A percentile compares a stretch with the other conserved stretches of the same genome.
Conservation (phyloP, 1,140 invertebrate genomes). For the Trichonephila inaurata region DNA sequence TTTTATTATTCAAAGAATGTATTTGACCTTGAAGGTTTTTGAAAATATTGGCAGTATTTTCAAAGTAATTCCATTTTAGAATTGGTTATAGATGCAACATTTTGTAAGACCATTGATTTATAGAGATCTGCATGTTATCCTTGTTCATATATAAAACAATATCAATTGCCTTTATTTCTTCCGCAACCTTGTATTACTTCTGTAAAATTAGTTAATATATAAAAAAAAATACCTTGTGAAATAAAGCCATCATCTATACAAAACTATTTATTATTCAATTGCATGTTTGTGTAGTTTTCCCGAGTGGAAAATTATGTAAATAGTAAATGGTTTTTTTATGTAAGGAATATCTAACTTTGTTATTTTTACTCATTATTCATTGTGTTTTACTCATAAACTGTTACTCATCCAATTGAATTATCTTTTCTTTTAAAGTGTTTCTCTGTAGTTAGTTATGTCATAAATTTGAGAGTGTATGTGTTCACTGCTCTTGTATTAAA, state of each 20-base stretch:
- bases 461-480: not conserved
- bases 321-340: not conserved
- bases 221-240: not conserved
- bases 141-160: too few relatives aligned
- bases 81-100: too few relatives aligned
- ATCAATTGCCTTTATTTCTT: too few relatives aligned
- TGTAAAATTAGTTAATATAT: too few relatives aligned
- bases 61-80: too few relatives aligned
- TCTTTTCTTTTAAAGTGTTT: not conserved
- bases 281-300: not conserved
- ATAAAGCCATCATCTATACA: not conserved
- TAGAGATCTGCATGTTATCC: too few relatives aligned
- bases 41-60: too few relatives aligned
- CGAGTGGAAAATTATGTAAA: not conserved
- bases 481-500: constrained; percentile 20
- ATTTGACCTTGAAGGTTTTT: too few relatives aligned
- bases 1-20: too few relatives aligned
- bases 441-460: not conserved
- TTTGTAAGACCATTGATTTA: too few relatives aligned
- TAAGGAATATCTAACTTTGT: not conserved
- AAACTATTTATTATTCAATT: constrained; percentile 12
- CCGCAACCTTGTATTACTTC: too few relatives aligned
- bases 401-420: constrained; percentile 3
- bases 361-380: constrained; percentile 28
- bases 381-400: not conserved